Evolutionary conservation across 2,888 invertebrate species (phyloP).

Genomic region (Aethes cnicana): DNA sequence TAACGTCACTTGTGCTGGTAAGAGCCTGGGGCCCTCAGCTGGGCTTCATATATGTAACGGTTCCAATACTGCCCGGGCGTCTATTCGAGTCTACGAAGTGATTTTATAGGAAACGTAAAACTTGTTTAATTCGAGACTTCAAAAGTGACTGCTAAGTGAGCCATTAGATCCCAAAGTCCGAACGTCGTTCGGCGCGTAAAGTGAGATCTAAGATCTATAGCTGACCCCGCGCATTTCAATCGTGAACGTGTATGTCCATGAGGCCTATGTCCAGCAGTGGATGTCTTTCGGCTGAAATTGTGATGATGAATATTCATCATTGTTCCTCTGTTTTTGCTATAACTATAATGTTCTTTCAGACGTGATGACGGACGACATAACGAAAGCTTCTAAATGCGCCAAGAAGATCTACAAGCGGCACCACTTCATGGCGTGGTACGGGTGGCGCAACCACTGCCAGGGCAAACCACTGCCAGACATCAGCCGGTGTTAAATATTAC

Average conservation of each 20-base stretch:
- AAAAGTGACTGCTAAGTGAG: too few relatives aligned
- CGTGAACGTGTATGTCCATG: too few relatives aligned
- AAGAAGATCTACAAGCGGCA: conserved; percentile 35
- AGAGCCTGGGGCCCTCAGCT: neutral
- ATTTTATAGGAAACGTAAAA: too few relatives aligned
- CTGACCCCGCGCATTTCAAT: too few relatives aligned
- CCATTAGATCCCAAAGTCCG: too few relatives aligned
- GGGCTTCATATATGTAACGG: too few relatives aligned
- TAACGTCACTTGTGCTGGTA: conserved; percentile 42
- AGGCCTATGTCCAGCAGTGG: too few relatives aligned
- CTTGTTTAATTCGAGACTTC: too few relatives aligned
- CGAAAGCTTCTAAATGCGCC: conserved; percentile 37
- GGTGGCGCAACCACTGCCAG: conserved; percentile 39
- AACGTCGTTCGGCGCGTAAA: too few relatives aligned
- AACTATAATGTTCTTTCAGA: conserved; percentile 33
- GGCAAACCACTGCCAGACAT: conserved; percentile 34
- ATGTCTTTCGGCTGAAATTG: neutral
- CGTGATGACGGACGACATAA: conserved; percentile 34
- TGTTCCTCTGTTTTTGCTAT: neutral
- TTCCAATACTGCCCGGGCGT: too few relatives aligned
- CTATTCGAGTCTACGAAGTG: too few relatives aligned
- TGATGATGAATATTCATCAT: neutral
- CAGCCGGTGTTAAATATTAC: conserved; percentile 3
- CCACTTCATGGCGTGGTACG: conserved; percentile 40
- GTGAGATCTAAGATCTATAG: too few relatives aligned